Percentiles rank a stretch among this genome's conserved stretches.
Evolutionary conservation across 1,140 invertebrate genomes (phyloP).

Genomic region (Kradibia gibbosae): DNA sequence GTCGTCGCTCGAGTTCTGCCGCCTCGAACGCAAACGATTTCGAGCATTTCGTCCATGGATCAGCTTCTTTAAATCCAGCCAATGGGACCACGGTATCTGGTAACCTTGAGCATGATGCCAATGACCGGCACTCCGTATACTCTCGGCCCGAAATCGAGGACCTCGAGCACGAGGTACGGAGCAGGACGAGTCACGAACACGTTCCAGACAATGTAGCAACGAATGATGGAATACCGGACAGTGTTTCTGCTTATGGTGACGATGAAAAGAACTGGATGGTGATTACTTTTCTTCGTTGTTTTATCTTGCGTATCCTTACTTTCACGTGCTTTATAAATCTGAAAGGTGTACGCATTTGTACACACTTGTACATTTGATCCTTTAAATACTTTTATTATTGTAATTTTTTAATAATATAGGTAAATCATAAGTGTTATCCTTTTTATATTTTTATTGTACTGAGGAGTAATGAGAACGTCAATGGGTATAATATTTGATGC

Average conservation of each 20-base stretch:
- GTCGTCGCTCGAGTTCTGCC: background rate
- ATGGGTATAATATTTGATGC: too few relatives aligned
- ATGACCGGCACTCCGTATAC: background rate
- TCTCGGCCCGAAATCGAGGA: constrained; percentile 70
- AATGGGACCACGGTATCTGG: background rate
- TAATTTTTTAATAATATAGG: too few relatives aligned
- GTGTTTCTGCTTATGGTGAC: background rate
- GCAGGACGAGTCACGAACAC: background rate
- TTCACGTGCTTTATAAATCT: background rate
- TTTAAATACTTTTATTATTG: too few relatives aligned
- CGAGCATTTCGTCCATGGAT: background rate
- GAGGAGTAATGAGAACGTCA: too few relatives aligned
- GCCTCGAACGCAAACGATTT: background rate
- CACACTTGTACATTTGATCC: background rate
- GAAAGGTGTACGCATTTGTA: background rate
- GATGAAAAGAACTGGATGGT: constrained; percentile 38
- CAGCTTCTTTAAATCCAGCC: background rate
- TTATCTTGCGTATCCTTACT: constrained; percentile 15
- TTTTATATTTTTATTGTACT: too few relatives aligned
- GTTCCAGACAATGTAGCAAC: constrained; percentile 57
- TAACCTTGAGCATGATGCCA: background rate
- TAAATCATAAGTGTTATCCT: too few relatives aligned
- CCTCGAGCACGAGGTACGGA: constrained; percentile 62
- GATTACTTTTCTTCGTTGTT: constrained; percentile 48
- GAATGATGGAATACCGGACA: constrained; percentile 71